These are phyloP conservation scores for Lochmaea crataegi DNA, from an alignment of 2,888 invertebrate genomes.

Conservation along the genomic window DNA sequence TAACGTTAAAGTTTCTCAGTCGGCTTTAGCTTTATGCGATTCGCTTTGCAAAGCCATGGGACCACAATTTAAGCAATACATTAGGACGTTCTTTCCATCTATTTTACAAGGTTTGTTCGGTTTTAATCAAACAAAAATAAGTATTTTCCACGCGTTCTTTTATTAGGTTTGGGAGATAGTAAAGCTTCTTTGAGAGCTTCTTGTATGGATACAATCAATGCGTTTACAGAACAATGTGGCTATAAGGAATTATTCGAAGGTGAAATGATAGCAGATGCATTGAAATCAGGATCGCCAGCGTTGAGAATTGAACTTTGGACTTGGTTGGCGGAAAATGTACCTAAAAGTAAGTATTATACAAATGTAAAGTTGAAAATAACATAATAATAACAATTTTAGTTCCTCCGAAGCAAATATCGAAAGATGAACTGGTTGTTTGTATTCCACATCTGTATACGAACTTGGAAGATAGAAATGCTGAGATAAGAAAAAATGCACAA, in stretches of 20 bases:
- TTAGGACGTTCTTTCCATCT: slow-evolving; percentile 85
- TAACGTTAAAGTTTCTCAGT: slow-evolving; percentile 91
- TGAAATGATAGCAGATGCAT: slow-evolving; percentile 89
- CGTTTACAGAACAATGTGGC: slow-evolving; percentile 86
- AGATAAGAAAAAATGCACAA: slow-evolving; percentile 90
- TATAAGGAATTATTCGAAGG: slow-evolving; percentile 86
- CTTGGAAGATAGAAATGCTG: slow-evolving; percentile 90
- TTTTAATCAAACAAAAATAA: not conserved
- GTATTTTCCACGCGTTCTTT: not conserved
- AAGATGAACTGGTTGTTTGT: slow-evolving; percentile 84
- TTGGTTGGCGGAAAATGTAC: slow-evolving; percentile 88
- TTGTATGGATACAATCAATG: slow-evolving; percentile 84
- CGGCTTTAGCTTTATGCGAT: slow-evolving; percentile 85
- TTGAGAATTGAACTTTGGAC: slow-evolving; percentile 84
- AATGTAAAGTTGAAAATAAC: no score
- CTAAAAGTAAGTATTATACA: slow-evolving; percentile 68
- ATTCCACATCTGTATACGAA: slow-evolving; percentile 83
- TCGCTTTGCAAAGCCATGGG: slow-evolving; percentile 87
- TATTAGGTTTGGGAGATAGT: slow-evolving; percentile 73
- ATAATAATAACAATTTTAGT: slow-evolving; percentile 65
- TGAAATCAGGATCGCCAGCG: slow-evolving; percentile 86
- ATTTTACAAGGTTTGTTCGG: slow-evolving; percentile 81
- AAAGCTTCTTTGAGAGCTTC: slow-evolving; percentile 85
- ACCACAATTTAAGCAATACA: slow-evolving; percentile 79
- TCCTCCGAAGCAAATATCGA: slow-evolving; percentile 78